These are phyloP conservation scores for Bos indicus DNA, from an alignment of 2,113 vertebrate genomes.

Conservation along the genomic window DNA sequence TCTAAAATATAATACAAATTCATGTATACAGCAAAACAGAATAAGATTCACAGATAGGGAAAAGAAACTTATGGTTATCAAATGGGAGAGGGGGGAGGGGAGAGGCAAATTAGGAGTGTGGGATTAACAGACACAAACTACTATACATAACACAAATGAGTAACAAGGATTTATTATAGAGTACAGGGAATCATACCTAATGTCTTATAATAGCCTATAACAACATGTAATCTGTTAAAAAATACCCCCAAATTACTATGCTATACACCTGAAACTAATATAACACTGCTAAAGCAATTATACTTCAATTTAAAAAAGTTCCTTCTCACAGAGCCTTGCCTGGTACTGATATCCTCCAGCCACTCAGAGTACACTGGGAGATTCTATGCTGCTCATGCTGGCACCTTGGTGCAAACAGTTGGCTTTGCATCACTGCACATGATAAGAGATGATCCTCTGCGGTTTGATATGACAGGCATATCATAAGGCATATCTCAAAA, in stretches of 20 bases:
- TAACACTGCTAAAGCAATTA: neutral
- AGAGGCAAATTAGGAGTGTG: neutral
- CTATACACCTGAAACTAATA: neutral
- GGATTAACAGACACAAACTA: neutral
- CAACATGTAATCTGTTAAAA: neutral
- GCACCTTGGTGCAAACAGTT: neutral
- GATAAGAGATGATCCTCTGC: neutral
- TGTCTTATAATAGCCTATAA: neutral
- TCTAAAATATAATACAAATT: neutral
- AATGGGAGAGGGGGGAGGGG: neutral
- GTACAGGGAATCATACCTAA: neutral
- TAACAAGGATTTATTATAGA: neutral
- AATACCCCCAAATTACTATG: neutral
- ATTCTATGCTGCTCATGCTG: neutral
- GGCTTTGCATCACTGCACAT: neutral
- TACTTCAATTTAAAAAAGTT: neutral
- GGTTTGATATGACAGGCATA: neutral
- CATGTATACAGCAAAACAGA: neutral
- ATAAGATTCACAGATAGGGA: neutral
- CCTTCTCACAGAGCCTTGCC: neutral
- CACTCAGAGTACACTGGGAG: neutral
- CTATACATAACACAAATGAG: neutral
- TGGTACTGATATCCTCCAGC: neutral
- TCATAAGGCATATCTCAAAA: neutral
- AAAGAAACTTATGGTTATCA: neutral